phyloP scores from a whole-genome alignment of 2,113 vertebrate genomes.

The Fregata magnificens region DNA sequence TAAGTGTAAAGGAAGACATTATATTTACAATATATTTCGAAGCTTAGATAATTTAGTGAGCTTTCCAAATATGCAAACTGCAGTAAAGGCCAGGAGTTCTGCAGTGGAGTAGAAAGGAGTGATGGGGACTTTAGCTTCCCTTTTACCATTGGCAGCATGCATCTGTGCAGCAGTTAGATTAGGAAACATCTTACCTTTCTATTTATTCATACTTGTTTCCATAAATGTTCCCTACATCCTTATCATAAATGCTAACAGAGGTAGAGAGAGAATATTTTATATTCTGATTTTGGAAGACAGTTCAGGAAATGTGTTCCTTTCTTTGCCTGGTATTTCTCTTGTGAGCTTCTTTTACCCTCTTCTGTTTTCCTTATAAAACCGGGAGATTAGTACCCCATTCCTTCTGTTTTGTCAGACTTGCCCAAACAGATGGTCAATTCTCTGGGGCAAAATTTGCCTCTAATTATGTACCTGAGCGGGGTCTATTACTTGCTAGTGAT shows the following conservation, averaged over 20 bases:
- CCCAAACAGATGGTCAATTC: not conserved
- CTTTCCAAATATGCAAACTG: not conserved
- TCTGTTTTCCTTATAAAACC: not conserved
- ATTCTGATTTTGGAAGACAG: not conserved
- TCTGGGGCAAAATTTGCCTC: not conserved
- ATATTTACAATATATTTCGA: not conserved
- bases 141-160: not conserved
- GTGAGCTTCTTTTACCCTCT: not conserved
- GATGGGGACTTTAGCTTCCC: not conserved
- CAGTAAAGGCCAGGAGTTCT: not conserved
- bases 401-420: not conserved
- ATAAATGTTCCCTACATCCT: not conserved
- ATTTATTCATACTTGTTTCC: not conserved
- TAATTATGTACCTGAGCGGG: not conserved
- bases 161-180: not conserved
- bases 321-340: not conserved
- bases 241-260: too few relatives aligned
- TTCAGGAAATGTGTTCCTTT: not conserved
- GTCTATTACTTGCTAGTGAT: not conserved
- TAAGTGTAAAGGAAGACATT: not conserved
- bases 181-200: not conserved
- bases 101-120: not conserved
- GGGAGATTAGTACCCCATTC: not conserved
- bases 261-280: not conserved
- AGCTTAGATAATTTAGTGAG: not conserved